phyloP scores from a whole-genome alignment of 2,888 invertebrate species.

The Cancer borealis region DNA sequence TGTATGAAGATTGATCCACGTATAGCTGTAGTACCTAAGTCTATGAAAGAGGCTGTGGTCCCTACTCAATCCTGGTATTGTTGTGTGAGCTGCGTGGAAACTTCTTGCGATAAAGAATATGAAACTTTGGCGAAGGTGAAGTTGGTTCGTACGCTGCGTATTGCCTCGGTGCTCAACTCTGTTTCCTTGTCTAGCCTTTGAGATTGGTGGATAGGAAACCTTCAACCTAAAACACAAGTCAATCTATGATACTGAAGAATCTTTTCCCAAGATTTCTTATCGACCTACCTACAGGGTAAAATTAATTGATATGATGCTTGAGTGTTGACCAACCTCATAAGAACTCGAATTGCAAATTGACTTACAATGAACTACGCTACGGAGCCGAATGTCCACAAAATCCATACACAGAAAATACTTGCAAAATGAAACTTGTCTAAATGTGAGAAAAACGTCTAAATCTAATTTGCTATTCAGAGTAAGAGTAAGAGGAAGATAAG shows the following conservation, averaged over 20 bases:
- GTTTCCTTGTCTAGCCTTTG: neutral
- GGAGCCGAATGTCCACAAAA: too few species aligned
- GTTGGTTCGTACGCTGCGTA: neutral
- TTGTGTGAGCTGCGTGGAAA: neutral
- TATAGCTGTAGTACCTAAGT: neutral
- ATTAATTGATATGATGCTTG: too few species aligned
- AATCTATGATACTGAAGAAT: neutral
- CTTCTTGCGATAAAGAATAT: neutral
- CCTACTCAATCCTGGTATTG: neutral
- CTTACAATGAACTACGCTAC: neutral
- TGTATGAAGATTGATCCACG: neutral
- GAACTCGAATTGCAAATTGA: neutral
- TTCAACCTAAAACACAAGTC: neutral
- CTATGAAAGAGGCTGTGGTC: neutral
- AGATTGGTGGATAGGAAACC: neutral
- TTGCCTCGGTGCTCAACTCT: neutral
- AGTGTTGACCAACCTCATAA: neutral
- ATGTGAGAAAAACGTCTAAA: too few species aligned
- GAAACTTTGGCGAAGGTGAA: neutral
- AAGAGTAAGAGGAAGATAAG: neutral
- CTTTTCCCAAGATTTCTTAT: neutral
- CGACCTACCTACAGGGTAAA: neutral
- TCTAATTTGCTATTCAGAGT: neutral
- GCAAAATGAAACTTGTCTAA: neutral
- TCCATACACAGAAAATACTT: neutral